Conservation (phyloP, 2,113 vertebrate genomes). For the Syngnathus typhle region DNA sequence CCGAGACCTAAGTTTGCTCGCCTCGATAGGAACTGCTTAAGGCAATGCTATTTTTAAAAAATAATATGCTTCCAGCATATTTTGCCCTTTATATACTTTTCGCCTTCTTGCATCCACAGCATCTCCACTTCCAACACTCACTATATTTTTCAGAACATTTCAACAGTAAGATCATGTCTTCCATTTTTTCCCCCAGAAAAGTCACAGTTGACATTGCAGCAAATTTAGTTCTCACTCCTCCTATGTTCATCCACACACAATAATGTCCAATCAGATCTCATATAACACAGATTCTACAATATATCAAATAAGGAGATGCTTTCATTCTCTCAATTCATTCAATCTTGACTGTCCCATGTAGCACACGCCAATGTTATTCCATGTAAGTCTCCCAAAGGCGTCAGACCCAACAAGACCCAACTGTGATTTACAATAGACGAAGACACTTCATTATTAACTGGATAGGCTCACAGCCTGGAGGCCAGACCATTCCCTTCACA, state of each 20-base stretch:
- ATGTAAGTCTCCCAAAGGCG: conserved; percentile 42
- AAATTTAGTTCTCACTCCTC: not conserved
- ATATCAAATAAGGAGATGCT: conserved; percentile 38
- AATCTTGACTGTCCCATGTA: conserved; percentile 21
- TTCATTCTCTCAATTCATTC: conserved; percentile 15
- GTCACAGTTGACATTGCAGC: not conserved
- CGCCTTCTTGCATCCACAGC: not conserved
- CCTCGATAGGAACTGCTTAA: conserved; percentile 32
- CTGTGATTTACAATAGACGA: conserved; percentile 62
- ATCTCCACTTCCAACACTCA: not conserved
- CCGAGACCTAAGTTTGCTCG: conserved; percentile 24
- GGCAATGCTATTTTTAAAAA: not conserved
- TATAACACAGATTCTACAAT: conserved; percentile 37
- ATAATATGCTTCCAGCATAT: not conserved
- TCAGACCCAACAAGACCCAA: conserved; percentile 41
- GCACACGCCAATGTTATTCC: conserved; percentile 48
- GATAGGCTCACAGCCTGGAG: conserved; percentile 38
- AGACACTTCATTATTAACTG: conserved; percentile 54
- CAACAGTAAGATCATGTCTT: not conserved
- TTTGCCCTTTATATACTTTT: not conserved
- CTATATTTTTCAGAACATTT: not conserved
- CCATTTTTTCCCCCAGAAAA: not conserved
- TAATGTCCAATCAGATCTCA: conserved; percentile 29
- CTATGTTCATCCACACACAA: conserved; percentile 8
- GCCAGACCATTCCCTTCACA: conserved; percentile 46